phyloP scores from a whole-genome alignment of 2,113 vertebrate genomes.

The Lethenteron camtschaticum region DNA sequence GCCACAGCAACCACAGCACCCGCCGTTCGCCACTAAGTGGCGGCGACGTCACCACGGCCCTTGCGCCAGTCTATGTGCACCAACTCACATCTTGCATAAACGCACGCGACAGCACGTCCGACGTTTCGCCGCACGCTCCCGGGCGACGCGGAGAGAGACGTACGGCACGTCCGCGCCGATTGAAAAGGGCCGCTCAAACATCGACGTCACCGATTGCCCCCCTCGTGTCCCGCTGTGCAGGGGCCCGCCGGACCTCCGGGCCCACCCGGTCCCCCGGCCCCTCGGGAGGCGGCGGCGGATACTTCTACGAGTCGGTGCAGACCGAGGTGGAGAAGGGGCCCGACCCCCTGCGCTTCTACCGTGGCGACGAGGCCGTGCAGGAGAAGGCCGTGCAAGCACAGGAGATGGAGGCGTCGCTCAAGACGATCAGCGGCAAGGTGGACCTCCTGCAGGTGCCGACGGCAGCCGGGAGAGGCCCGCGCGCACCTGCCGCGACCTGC shows the following conservation, averaged over 20 bases:
- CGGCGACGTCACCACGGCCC: too few species aligned
- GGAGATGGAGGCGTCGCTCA: slow-evolving; percentile 65
- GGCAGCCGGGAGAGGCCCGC: slow-evolving; percentile 75
- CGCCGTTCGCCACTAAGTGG: too few species aligned
- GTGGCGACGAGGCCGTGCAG: neutral
- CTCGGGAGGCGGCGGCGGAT: slow-evolving; percentile 57
- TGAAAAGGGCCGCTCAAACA: too few species aligned
- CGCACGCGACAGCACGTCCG: too few species aligned
- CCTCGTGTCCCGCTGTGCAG: slow-evolving; percentile 14
- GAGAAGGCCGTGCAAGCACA: slow-evolving; percentile 27
- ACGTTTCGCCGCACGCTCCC: too few species aligned
- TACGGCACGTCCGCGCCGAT: too few species aligned
- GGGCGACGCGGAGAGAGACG: too few species aligned
- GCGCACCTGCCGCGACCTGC: slow-evolving; percentile 75
- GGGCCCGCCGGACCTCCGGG: slow-evolving; percentile 72
- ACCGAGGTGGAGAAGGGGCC: slow-evolving; percentile 5
- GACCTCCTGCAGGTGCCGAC: slow-evolving; percentile 78
- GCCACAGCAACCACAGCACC: too few species aligned
- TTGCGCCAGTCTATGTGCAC: too few species aligned
- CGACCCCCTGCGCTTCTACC: neutral
- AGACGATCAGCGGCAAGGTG: slow-evolving; percentile 84
- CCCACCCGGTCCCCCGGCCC: slow-evolving; percentile 60
- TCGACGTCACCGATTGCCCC: too few species aligned
- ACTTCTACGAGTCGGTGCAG: neutral
- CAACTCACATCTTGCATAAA: too few species aligned